phyloP scores from a whole-genome alignment of 2,888 invertebrate species.

The Eilema griseolum region DNA sequence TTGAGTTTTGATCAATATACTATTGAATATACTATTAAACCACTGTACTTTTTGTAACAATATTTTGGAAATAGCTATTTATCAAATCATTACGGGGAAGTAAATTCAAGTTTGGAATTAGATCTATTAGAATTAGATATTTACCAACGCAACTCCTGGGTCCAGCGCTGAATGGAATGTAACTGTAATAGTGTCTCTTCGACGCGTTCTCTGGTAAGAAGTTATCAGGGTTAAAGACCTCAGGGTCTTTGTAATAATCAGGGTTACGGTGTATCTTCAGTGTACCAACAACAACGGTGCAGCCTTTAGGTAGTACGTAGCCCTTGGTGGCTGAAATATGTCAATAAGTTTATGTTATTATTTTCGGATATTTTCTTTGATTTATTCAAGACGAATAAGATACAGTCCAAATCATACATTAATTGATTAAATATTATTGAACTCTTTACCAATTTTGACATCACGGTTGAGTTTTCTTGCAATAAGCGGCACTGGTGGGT shows the following conservation, averaged over 20 bases:
- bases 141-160: constrained; percentile 92
- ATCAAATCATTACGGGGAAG: background rate
- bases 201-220: constrained; percentile 92
- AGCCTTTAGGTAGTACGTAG: constrained; percentile 90
- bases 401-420: too few species aligned
- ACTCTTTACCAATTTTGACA: constrained; percentile 88
- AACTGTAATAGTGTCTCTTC: constrained; percentile 92
- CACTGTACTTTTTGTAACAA: too few species aligned
- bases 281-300: constrained; percentile 90
- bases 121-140: constrained; percentile 31
- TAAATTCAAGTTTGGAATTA: background rate
- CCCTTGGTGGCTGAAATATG: constrained; percentile 86
- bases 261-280: constrained; percentile 90
- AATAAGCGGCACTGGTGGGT: constrained; percentile 93
- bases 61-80: background rate
- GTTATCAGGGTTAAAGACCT: constrained; percentile 92
- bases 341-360: background rate
- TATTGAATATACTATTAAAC: too few species aligned
- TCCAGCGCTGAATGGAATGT: constrained; percentile 93
- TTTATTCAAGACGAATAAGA: too few species aligned
- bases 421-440: background rate
- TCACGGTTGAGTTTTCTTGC: constrained; percentile 90
- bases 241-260: constrained; percentile 90
- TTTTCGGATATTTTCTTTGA: too few species aligned
- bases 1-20: too few species aligned